A percentile compares a stretch with the other conserved stretches of the same genome.
These are phyloP conservation scores for Drosophila ohnishii DNA, from an alignment of 1,140 invertebrate species.

Conservation along the genomic window DNA sequence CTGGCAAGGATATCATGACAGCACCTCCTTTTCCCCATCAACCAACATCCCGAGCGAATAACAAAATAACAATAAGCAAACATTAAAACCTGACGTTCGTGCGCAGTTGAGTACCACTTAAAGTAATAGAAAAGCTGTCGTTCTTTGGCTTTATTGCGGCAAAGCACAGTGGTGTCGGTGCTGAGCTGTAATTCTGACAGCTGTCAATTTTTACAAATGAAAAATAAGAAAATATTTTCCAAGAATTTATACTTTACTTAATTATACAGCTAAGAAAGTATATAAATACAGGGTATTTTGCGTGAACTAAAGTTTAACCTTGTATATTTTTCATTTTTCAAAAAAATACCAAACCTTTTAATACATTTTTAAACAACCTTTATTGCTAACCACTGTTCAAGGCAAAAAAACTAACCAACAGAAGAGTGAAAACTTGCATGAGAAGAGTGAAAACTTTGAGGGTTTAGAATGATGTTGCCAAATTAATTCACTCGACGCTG, in stretches of 20 bases:
- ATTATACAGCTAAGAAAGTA: neutral
- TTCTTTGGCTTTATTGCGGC: slow-evolving; percentile 15
- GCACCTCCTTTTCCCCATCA: slow-evolving; percentile 3
- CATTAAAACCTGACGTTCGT: slow-evolving; percentile 34
- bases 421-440: slow-evolving; percentile 16
- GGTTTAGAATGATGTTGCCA: slow-evolving; percentile 38
- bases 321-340: neutral
- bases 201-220: neutral
- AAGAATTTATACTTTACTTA: neutral
- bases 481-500: slow-evolving; percentile 39
- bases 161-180: neutral
- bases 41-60: slow-evolving; percentile 1
- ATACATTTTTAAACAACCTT: neutral
- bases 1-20: slow-evolving; percentile 12
- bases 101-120: slow-evolving; percentile 54
- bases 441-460: slow-evolving; percentile 25
- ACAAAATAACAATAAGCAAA: slow-evolving; percentile 26
- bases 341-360: neutral
- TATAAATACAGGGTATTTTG: neutral
- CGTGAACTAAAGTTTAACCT: neutral
- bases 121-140: slow-evolving; percentile 50
- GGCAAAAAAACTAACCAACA: neutral
- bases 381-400: neutral
- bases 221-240: neutral
- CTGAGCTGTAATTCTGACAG: neutral